Base-by-base conservation (phyloP, 2,888 invertebrate species). In the Callimorpha dominula region DNA sequence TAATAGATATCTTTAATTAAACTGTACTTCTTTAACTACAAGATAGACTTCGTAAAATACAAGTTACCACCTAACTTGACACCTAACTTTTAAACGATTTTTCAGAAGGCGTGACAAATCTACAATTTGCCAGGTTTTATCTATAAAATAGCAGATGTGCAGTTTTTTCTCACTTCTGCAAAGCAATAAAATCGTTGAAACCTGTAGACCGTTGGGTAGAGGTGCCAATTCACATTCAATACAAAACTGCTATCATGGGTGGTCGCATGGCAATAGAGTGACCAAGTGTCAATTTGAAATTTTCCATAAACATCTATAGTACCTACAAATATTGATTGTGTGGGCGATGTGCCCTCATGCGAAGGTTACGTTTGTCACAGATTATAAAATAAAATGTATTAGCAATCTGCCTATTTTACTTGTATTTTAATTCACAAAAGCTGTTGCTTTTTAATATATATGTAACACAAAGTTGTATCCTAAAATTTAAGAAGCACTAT, bases 211-310 rank as follows among this genome's bases (percentile, higher is more conserved):
- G 14, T 65, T 75, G 72, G 68, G 72, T 74, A 15, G 66, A 83
- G 79, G 84, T 83, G 84, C 70, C 73, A 83, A 83, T 77, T 76
- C 54, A 74, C 57, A 70, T 70, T 75, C 77, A 76, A 78, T 78
- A 78, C 73, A 79, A 72, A 71, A 46, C 60, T 75, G 54, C 40
- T 77, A 63, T 75, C 57, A 66, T 71, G 82, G 84, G 84, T 84
- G 83, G 83, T 82, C 84, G 73, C 46, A 67, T 64, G 60, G 73
- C 75, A 75, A 73, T 76, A 70, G 49, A 76, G 74, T 81, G 76
- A 79, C 79, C 78, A 81, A 78, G 81, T 83, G 80, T 85, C 81
- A 78, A 81, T 79, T 82, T 77, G 74, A 81, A 84, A 82, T 80
- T 84, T 82, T 86, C 84, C 82, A 79, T 81, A 75, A 70, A 69